Percentiles rank a stretch among this genome's conserved stretches.
phyloP scores from a whole-genome alignment of 2,888 invertebrate species.

The Protophormia terraenovae region DNA sequence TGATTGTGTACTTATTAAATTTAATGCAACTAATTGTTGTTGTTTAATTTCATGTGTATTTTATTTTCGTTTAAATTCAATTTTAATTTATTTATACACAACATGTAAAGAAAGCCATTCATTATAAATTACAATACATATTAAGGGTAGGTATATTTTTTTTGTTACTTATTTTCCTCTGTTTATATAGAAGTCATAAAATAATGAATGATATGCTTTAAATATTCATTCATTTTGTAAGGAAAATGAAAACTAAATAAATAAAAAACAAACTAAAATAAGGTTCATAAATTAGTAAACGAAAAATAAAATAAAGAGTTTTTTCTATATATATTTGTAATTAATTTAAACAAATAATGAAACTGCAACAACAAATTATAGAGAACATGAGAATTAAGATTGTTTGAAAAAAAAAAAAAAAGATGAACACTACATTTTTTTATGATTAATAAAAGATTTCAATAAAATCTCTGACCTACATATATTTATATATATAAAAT shows the following conservation, averaged over 20 bases:
- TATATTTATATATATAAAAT: no score
- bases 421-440: slow-evolving; percentile 34
- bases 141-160: not conserved
- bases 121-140: slow-evolving; percentile 34
- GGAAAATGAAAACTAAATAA: no score
- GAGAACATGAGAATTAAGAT: slow-evolving; percentile 10
- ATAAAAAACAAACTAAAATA: not conserved
- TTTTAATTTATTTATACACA: slow-evolving; percentile 25
- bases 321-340: slow-evolving; percentile 4
- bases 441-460: slow-evolving; percentile 53
- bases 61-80: slow-evolving; percentile 26
- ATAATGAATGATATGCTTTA: slow-evolving; percentile 50
- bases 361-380: slow-evolving; percentile 29
- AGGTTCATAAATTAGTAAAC: not conserved
- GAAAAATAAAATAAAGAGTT: not conserved
- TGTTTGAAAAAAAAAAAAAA: not conserved
- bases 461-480: slow-evolving; percentile 61
- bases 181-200: slow-evolving; percentile 13
- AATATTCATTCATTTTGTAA: slow-evolving; percentile 41
- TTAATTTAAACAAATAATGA: slow-evolving; percentile 17
- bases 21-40: not conserved
- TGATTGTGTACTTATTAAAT: not conserved
- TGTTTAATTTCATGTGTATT: slow-evolving; percentile 6
- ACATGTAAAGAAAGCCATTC: slow-evolving; percentile 20
- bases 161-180: not conserved